Conservation (phyloP, 2,888 invertebrate genomes). For the Oscheius sp. region DNA sequence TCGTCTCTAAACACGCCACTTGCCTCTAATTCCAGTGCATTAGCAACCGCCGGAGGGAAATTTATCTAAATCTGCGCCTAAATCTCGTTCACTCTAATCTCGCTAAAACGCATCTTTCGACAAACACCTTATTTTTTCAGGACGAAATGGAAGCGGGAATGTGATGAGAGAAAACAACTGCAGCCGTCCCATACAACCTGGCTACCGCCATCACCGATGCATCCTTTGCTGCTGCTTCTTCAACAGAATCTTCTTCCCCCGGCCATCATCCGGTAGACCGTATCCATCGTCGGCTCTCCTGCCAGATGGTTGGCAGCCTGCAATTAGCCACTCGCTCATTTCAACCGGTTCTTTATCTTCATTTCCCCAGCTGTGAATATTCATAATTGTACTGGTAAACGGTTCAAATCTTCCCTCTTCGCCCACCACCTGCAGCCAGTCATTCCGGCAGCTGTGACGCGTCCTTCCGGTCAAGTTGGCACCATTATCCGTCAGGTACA, state of each 20-base stretch:
- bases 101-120: conserved; percentile 1
- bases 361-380: background rate
- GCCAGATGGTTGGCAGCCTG: conserved; percentile 16
- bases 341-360: conserved; percentile 10
- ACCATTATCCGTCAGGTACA: conserved; percentile 15
- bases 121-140: conserved; percentile 74
- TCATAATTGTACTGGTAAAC: background rate
- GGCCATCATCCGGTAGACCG: background rate
- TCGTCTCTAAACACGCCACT: conserved; percentile 32
- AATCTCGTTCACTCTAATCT: conserved; percentile 23
- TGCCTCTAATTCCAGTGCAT: conserved; percentile 30
- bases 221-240: background rate
- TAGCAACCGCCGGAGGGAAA: conserved; percentile 23
- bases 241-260: background rate
- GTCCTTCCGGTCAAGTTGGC: conserved; percentile 29
- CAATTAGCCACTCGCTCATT: background rate
- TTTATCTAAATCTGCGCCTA: conserved; percentile 27
- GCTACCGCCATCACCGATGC: background rate
- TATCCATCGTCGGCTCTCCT: background rate
- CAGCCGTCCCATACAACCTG: too few relatives aligned
- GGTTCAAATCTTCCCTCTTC: too few relatives aligned
- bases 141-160: conserved; percentile 99
- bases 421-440: too few relatives aligned
- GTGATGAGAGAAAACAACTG: conserved; percentile 93
- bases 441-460: too few relatives aligned